A percentile compares a stretch with the other conserved stretches of the same genome.
These are phyloP conservation scores for Cabera pusaria DNA, from an alignment of 2,888 invertebrate species.

Conservation along the genomic window DNA sequence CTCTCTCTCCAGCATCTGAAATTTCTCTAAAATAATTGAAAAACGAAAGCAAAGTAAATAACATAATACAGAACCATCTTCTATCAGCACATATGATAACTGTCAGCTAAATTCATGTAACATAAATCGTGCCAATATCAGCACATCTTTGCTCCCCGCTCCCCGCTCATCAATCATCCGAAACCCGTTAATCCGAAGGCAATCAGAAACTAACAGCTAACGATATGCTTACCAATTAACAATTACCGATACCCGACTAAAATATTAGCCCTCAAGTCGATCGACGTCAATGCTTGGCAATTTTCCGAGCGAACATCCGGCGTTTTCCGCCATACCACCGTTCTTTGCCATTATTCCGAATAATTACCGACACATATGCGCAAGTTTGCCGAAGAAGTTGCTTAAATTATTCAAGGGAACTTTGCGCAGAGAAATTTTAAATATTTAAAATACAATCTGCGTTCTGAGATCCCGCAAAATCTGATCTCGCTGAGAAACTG, in stretches of 20 bases:
- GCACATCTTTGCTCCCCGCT: too few relatives aligned
- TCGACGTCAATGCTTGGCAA: conserved; percentile 7
- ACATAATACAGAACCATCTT: too few relatives aligned
- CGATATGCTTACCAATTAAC: conserved; percentile 11
- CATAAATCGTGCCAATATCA: too few relatives aligned
- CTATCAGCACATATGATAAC: too few relatives aligned
- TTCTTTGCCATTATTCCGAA: conserved; percentile 27
- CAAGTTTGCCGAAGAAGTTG: conserved; percentile 19
- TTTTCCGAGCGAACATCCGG: conserved; percentile 10
- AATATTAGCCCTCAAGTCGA: conserved; percentile 1
- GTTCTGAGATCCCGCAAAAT: conserved; percentile 25
- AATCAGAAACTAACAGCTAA: conserved; percentile 12
- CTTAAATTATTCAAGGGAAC: conserved; percentile 30
- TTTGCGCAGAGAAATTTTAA: conserved; percentile 31
- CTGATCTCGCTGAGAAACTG: conserved; percentile 24
- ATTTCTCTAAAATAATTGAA: too few relatives aligned
- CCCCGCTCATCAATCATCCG: too few relatives aligned
- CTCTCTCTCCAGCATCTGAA: too few relatives aligned
- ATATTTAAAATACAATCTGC: conserved; percentile 34
- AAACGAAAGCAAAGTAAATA: too few relatives aligned
- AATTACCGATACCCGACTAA: conserved; percentile 11
- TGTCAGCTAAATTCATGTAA: too few relatives aligned
- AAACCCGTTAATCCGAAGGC: conserved; percentile 5
- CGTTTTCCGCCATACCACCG: conserved; percentile 9
- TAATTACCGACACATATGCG: conserved; percentile 37